Evolutionary conservation across 2,888 invertebrate species (phyloP).

Genomic region (Slavum lentiscoides): DNA sequence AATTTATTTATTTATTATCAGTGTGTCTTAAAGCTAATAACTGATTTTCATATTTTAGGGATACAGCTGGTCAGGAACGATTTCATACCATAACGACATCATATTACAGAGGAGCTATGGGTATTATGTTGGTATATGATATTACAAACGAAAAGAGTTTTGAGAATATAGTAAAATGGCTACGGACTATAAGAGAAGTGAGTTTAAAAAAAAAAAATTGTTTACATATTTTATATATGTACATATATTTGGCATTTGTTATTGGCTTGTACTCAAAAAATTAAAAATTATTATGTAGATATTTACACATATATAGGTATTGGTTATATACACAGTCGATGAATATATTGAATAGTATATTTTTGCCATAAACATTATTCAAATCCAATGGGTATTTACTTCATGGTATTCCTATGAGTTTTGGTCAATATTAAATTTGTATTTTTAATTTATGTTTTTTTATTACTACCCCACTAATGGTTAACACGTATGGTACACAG

Average conservation of each 20-base stretch:
- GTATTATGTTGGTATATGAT: conserved; percentile 96
- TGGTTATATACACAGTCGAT: no score
- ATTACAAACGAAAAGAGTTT: conserved; percentile 97
- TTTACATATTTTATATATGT: background rate
- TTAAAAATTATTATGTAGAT: no score
- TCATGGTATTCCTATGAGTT: background rate
- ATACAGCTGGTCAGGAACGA: conserved; percentile 94
- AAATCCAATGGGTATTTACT: background rate
- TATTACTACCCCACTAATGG: background rate
- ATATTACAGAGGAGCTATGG: conserved; percentile 97
- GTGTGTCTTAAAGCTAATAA: conserved; percentile 5
- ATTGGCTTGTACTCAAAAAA: background rate
- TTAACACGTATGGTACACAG: background rate
- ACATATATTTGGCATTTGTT: background rate
- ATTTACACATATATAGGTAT: no score
- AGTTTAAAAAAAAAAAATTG: conserved; percentile 55
- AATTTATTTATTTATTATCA: background rate
- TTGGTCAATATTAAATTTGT: background rate
- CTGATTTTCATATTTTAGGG: conserved; percentile 62
- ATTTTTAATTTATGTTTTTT: background rate
- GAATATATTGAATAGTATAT: background rate
- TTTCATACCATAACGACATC: conserved; percentile 98
- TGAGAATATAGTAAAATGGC: conserved; percentile 98
- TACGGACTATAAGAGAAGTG: conserved; percentile 96
- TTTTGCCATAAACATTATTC: background rate